Percentiles rank a stretch among this genome's conserved stretches.
Conservation (phyloP, 1,140 invertebrate species). For the Brachionus manjavacas region DNA sequence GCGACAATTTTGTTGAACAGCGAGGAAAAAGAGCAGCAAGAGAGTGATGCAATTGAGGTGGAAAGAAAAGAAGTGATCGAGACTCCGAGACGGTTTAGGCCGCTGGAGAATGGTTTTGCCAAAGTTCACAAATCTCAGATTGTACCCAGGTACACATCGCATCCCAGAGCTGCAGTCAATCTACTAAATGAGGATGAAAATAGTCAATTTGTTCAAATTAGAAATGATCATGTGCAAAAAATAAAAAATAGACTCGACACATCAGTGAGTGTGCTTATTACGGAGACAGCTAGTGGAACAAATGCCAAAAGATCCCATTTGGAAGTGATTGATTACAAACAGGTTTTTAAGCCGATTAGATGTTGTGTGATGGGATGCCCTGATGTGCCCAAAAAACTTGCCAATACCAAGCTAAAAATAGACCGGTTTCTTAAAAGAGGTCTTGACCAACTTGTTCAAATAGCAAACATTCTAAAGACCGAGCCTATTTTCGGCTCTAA, state of each 20-base stretch:
- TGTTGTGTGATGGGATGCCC: slow-evolving; percentile 34
- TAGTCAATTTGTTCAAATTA: not conserved
- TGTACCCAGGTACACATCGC: not conserved
- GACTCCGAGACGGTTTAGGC: not conserved
- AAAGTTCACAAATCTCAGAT: slow-evolving; percentile 28
- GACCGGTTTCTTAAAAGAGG: not conserved
- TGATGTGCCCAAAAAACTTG: not conserved
- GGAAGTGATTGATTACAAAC: slow-evolving; percentile 17
- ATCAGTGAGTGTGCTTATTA: slow-evolving; percentile 9
- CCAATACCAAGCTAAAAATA: not conserved
- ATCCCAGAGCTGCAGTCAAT: not conserved
- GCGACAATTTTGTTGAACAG: not conserved
- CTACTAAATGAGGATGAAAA: not conserved
- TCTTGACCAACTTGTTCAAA: not conserved
- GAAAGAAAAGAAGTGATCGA: not conserved
- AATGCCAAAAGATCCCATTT: slow-evolving; percentile 32
- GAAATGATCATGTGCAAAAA: slow-evolving; percentile 23
- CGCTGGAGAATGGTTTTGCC: not conserved
- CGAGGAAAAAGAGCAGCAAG: not conserved
- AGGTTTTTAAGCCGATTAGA: not conserved
- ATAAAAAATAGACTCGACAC: slow-evolving; percentile 19
- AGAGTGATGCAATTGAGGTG: not conserved
- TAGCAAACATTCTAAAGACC: not conserved
- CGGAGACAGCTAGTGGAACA: slow-evolving; percentile 21
- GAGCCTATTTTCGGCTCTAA: slow-evolving; percentile 22